Conservation (phyloP, 2,888 invertebrate species). For the Drosophila neotestacea region DNA sequence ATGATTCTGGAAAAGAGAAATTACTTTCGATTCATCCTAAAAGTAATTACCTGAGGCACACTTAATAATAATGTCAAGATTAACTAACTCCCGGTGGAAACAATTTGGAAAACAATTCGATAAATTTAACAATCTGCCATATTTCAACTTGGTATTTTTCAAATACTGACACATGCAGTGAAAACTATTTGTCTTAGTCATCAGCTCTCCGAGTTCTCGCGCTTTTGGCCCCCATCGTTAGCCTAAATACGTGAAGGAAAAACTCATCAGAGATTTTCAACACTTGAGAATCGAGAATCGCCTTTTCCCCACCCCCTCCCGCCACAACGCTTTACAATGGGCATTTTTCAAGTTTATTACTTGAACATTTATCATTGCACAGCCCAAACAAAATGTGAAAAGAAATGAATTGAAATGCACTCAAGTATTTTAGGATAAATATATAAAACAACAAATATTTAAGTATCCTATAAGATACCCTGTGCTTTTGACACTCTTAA, state of each 20-base stretch:
- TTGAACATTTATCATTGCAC: constrained; percentile 65
- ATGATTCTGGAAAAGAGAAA: neutral
- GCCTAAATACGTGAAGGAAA: constrained; percentile 40
- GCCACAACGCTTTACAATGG: constrained; percentile 36
- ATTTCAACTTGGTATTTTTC: constrained; percentile 66
- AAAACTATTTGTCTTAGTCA: constrained; percentile 72
- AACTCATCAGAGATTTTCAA: constrained; percentile 34
- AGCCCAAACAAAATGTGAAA: constrained; percentile 43
- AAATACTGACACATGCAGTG: constrained; percentile 56
- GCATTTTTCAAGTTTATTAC: constrained; percentile 76
- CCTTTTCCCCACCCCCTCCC: neutral
- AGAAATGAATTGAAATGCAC: constrained; percentile 59
- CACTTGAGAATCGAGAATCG: constrained; percentile 27
- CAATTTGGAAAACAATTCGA: constrained; percentile 13
- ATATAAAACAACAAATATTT: neutral
- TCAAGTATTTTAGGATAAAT: constrained; percentile 47
- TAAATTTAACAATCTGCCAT: constrained; percentile 41
- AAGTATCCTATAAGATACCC: constrained; percentile 15
- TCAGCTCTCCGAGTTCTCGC: constrained; percentile 27
- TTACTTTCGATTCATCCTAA: neutral
- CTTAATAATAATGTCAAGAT: constrained; percentile 22
- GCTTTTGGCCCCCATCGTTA: constrained; percentile 34
- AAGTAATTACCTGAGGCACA: constrained; percentile 13
- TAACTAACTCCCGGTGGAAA: constrained; percentile 10
- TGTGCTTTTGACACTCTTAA: neutral